Evolutionary conservation across 2,888 invertebrate species (phyloP), one percentile per base, ranked within the genome.

Genomic region (Microctonus aethiopoides): DNA sequence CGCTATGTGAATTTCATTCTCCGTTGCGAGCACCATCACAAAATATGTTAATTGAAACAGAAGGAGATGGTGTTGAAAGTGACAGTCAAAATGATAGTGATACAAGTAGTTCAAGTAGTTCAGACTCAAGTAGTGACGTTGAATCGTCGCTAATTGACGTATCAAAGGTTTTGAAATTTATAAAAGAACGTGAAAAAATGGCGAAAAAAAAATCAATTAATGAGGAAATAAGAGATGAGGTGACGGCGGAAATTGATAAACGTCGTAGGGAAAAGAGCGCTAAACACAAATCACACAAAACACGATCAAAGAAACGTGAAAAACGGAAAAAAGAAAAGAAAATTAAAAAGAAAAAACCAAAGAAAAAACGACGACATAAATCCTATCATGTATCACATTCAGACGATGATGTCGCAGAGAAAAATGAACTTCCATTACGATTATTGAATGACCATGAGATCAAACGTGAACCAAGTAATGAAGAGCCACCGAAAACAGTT

Each of bases 211-310:
- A 76, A 62, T 81, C 77, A 0, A 61, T 81, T n/a, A 84, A 81
- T 29, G 83, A 83, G 62, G 82, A 83, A 1, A 83, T 84, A 32
- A 78, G 84, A 13, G 85, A 85, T 36, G 84, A 86, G 65, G 82
- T 82, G 0, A 77, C 81, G 0, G 84, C 84, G 2, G 86, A 87
- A 63, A 84, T 83, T n/a, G 83, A 84, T 63, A 79, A 80, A 11
- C 80, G 79, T 54, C 78, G 80, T 71, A 80, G 76, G n/a, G 83
- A 84, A 39, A 80, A 76, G 46, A 77, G 76, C 6, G 79, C 76
- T 24, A 36, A 60, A 2, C 62, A 66, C 0, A 74, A 64, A 16
- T 61, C 66, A 10, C 75, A 77, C 3, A 82, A 75, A 20, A 76
- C 78, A 4, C 70, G 76, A 0, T 80, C 74, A 39, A 81, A 71